Evolutionary conservation across 2,113 vertebrate species (phyloP).

Genomic region (Strix uralensis): DNA sequence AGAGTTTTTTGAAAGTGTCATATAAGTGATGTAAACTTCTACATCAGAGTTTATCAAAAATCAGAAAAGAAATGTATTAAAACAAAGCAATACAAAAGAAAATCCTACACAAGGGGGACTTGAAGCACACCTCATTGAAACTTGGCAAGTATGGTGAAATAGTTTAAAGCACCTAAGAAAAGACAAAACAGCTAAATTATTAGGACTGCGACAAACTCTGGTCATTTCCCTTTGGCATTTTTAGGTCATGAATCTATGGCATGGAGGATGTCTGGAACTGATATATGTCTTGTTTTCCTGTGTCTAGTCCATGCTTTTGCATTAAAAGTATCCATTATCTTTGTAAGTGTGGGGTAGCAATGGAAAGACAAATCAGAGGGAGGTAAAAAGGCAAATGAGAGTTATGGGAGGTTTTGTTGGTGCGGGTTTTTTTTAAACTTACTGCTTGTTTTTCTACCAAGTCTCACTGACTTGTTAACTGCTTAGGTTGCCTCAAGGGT

Average conservation of each 20-base stretch:
- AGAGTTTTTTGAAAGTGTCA: background rate
- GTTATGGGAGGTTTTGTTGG: slow-evolving; percentile 55
- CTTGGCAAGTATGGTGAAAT: background rate
- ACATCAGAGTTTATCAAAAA: background rate
- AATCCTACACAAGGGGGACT: background rate
- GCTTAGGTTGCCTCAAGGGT: slow-evolving; percentile 73
- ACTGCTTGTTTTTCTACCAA: slow-evolving; percentile 72
- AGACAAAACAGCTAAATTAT: background rate
- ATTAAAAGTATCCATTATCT: slow-evolving; percentile 19
- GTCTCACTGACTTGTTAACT: slow-evolving; percentile 77
- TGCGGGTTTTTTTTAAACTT: slow-evolving; percentile 2
- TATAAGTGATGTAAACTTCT: background rate
- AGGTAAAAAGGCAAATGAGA: slow-evolving; percentile 33
- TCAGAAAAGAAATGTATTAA: background rate
- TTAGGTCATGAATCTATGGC: background rate
- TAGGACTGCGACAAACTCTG: background rate
- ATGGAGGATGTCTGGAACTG: background rate
- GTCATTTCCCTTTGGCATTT: background rate
- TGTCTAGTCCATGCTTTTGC: background rate
- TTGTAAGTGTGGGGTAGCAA: background rate
- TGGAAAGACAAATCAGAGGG: slow-evolving; percentile 45
- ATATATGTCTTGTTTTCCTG: slow-evolving; percentile 25
- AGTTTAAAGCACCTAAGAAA: background rate
- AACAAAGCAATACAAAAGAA: background rate
- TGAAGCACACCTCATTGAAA: background rate